phyloP scores from a whole-genome alignment of 2,888 invertebrate genomes.

The Arctia plantaginis region DNA sequence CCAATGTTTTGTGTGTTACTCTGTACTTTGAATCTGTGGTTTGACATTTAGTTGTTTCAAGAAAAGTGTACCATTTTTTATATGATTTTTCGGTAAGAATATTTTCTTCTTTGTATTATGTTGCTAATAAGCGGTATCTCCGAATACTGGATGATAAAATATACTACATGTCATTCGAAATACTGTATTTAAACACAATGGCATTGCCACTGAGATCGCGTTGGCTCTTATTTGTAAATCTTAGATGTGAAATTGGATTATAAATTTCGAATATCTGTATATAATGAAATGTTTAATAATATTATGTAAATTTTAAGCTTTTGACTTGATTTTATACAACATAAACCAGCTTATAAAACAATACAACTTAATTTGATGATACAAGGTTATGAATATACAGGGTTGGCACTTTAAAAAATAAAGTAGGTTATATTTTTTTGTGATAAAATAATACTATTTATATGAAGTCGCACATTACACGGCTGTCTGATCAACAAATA shows the following conservation, averaged over 20 bases:
- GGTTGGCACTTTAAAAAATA: neutral
- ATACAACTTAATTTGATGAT: neutral
- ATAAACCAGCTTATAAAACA: neutral
- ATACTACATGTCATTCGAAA: neutral
- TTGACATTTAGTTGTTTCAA: slow-evolving; percentile 42
- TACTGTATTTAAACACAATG: neutral
- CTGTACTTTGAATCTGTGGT: slow-evolving; percentile 33
- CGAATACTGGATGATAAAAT: neutral
- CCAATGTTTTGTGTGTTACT: slow-evolving; percentile 29
- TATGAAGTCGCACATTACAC: too few species aligned
- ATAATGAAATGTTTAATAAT: neutral
- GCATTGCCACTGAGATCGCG: neutral
- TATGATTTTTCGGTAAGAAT: slow-evolving; percentile 41
- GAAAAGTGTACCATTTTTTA: slow-evolving; percentile 36
- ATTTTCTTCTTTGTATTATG: neutral
- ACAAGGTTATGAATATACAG: neutral
- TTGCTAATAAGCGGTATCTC: neutral
- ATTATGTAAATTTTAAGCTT: neutral
- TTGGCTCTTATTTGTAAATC: neutral
- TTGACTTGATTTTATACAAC: neutral
- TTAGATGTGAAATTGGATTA: neutral
- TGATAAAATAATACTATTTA: too few species aligned
- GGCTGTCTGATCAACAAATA: too few species aligned
- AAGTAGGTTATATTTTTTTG: neutral
- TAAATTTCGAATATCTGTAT: neutral